Conservation (phyloP, 2,797 vertebrate species). For the Falco biarmicus region DNA sequence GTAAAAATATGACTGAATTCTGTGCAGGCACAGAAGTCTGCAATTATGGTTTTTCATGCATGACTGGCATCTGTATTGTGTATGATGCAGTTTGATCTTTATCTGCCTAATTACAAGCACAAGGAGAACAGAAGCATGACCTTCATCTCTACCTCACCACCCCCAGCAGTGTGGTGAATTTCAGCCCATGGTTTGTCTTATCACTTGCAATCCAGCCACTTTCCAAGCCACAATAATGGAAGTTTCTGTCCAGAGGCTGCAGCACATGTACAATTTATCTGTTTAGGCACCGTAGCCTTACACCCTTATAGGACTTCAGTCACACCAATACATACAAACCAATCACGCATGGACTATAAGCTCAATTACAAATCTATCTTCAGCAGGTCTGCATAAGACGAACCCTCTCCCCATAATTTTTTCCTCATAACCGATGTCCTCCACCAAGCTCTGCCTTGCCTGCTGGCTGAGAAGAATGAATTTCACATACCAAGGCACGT, state of each 20-base stretch:
- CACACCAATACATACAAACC: background rate
- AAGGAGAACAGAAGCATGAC: background rate
- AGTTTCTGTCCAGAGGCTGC: background rate
- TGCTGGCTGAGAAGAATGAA: background rate
- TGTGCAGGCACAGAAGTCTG: background rate
- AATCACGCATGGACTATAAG: background rate
- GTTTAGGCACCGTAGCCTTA: background rate
- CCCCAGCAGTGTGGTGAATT: background rate
- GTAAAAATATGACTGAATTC: background rate
- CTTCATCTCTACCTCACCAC: background rate
- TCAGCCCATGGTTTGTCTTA: background rate
- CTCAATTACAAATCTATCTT: background rate
- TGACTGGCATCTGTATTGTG: background rate
- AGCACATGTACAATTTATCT: background rate
- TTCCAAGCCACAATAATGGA: background rate
- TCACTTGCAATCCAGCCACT: background rate
- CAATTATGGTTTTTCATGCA: constrained; percentile 23
- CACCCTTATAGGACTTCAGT: background rate
- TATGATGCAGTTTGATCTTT: constrained; percentile 34
- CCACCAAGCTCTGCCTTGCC: background rate
- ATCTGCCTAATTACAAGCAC: constrained; percentile 21
- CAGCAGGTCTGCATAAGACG: background rate
- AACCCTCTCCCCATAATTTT: background rate
- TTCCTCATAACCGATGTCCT: background rate
- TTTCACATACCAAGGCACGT: background rate